Evolutionary conservation across 2,113 vertebrate species (phyloP), one percentile per base, ranked within the genome.

Genomic region (Silurus asotus): DNA sequence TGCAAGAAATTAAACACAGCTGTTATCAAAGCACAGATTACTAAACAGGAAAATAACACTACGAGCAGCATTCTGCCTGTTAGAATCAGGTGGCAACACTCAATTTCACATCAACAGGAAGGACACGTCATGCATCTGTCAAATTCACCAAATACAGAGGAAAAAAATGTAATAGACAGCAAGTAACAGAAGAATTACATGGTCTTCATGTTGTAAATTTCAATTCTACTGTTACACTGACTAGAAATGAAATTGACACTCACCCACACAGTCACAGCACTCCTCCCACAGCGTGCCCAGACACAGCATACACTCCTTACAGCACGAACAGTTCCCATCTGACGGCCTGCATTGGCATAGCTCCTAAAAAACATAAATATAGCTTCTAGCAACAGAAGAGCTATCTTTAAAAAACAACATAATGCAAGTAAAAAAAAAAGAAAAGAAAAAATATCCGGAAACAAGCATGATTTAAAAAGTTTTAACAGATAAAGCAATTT

Each of bases 211-310:
- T 55, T 56, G 51, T 56, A 0, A 3, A 9, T 55, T 37, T 13
- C 13, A 49, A 20, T 14, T 61, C 8, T 55, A 56, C 28, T 49
- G 8, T 53, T 15, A 25, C 17, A 62, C 20, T 37, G 23, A 62
- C 23, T 28, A 49, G 20, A 53, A 76, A 1, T 19, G n/a, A 15
- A 45, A 76, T 17, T 59, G 14, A 72, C 58, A 87, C 97, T 97
- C 93, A 99, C 98, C 98, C 64, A 99, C 98, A 13, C 98, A 99
- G 92, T 99, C 98, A 83, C 98, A 99, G 94, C 98, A 99, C 92
- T 99, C 97, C 55, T 99, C 97, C 98, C 98, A 99, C 5, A 99
- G 96, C 0, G 97, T 96, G 78, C 97, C 97, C 74, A 99, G 94
- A 88, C 98, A 99, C 90, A 99, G 94, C 98, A 99, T 99, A 90